Evolutionary conservation across 2,888 invertebrate genomes (phyloP).

Genomic region (Hyposoter dolosus): DNA sequence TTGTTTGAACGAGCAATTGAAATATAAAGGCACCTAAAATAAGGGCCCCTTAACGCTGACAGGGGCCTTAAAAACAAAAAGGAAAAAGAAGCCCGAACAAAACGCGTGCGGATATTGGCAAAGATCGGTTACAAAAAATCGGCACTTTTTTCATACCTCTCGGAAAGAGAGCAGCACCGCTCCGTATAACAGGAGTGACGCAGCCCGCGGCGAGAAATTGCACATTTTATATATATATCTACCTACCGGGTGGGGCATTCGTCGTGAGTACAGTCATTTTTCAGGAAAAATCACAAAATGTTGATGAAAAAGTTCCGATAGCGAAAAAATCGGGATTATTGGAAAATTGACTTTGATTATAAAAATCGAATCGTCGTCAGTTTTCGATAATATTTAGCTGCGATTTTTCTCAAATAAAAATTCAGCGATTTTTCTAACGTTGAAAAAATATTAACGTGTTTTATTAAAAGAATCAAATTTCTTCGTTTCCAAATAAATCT

Average conservation of each 20-base stretch:
- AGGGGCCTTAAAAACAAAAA: not conserved
- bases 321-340: not conserved
- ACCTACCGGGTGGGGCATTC: not conserved
- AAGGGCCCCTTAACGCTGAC: conserved; percentile 40
- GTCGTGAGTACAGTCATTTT: not conserved
- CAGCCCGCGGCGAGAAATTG: conserved; percentile 57
- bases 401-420: no score
- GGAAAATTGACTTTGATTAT: not conserved
- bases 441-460: not conserved
- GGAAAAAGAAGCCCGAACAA: conserved; percentile 17
- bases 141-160: conserved; percentile 32
- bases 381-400: not conserved
- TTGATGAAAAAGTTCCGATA: not conserved
- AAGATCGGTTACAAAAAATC: conserved; percentile 57
- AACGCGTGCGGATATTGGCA: conserved; percentile 61
- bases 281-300: not conserved
- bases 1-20: conserved; percentile 61
- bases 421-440: not conserved
- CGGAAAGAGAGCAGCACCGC: conserved; percentile 42
- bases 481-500: not conserved
- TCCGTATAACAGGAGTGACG: conserved; percentile 31
- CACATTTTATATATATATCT: not conserved
- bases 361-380: not conserved
- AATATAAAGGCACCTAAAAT: conserved; percentile 53
- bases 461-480: not conserved